Base-by-base conservation (phyloP, 1,140 invertebrate genomes). In the Calosoma granatense region DNA sequence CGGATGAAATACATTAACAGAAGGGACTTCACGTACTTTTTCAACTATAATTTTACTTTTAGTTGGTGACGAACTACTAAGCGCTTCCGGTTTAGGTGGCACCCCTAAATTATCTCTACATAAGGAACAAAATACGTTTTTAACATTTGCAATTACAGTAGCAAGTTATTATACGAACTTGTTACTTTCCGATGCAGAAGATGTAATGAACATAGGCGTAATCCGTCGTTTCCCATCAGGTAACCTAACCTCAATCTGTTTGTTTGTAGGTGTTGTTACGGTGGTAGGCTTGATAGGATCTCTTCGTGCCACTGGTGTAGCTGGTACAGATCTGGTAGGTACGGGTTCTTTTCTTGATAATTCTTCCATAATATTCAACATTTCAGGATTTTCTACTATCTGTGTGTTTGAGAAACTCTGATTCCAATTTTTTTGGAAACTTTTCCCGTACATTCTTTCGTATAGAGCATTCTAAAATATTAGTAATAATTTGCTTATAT, bases 161-260 rank as follows among this genome's bases (percentile, higher is more conserved):
- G 9, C 9, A 51, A n/a, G 22, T 57, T 20, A 20, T 51, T 39
- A 52, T 53, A 59, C 51, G 30, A 67, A 83, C 79, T 80, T 79
- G 41, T 78, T 77, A 56, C 87, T 81, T 53, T 77, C 74, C 19
- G 76, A 74, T 11, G 80, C 78, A 52, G 78, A 74, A 30, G 81
- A 70, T 19, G 90, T 90, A 62, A 98, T 86, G 69, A 93, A 96
- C 74, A 98, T 92, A 12, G 96, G 96, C 2, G 94, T 98, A 51
- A 98, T 98, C 59, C 95, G 78, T 51, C 94, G 74, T 71, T 91
- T 88, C 14, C 95, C 96, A 76, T 97, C 94, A 2, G 90, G 86
- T 20, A 93, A 92, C 51, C 90, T 79, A 0, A 92, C 96, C 76
- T 98, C 95, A 22, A 97, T 94, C 81, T 98, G 95, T 67, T 96